Base-by-base conservation (phyloP, 2,888 invertebrate species). In the Nasonovia ribisnigri region DNA sequence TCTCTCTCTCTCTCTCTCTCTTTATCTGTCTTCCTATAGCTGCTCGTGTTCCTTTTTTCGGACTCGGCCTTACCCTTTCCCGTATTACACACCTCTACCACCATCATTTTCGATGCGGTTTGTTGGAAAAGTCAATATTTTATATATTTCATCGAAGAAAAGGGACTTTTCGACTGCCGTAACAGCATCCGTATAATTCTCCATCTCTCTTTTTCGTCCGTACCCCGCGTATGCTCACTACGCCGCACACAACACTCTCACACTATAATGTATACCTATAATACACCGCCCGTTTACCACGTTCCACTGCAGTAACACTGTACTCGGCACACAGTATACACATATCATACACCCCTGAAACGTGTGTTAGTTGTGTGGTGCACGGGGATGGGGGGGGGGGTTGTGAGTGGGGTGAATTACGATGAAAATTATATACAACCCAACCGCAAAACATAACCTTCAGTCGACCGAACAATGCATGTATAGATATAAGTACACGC, bases 51-150 rank as follows among this genome's bases (percentile, higher is more conserved):
- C 67, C 46, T 24, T 46, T 67, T 67, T 67, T 90, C 67, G 67
- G 90, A 90, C 90, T n/a, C 36, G n/a, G 48, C 10, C 67, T 77
- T n/a, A 67, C 90, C 67, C 67, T 67, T 46, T 90, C 13, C 67
- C 67, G 36, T 42, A 43, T 77, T 43, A 13, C 43, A 84, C 43
- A 46, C 86, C 86, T 43, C 86, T 46, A 6, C 24, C 67, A 10
- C 46, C 90, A 29, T 46, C 67, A 48, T 77, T 90, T 90, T 48
- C 90, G 67, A 29, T 29, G 91, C 54, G 51, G 91, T 51, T n/a
- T 42, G 92, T 88, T 77, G 20, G 20, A 88, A 92, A 92, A 92
- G 88, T 92, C 92, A 92, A 92, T 92, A 88, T 92, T 92, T 92
- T 92, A 92, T 90, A 77, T 36, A 92, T 92, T 67, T 88, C 92